Conservation (phyloP, 64 coral and sea anemone species). For the Montipora efflorescens region DNA sequence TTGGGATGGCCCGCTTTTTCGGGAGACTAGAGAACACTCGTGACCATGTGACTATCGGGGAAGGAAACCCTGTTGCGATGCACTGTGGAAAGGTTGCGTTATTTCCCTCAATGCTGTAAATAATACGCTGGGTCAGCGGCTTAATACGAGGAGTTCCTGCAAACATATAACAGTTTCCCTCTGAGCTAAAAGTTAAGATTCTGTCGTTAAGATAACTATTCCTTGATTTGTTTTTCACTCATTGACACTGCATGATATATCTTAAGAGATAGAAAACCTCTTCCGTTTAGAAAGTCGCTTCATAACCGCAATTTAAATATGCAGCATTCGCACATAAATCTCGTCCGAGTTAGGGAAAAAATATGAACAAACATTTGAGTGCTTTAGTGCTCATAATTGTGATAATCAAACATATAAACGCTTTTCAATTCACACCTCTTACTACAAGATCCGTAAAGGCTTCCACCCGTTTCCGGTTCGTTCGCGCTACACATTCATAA, state of each 20-base stretch:
- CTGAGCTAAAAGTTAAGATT: not conserved
- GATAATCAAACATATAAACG: too few relatives aligned
- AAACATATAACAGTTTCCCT: not conserved
- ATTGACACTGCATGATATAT: too few relatives aligned
- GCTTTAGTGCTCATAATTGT: too few relatives aligned
- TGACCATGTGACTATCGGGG: conserved; percentile 57
- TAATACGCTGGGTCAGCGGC: not conserved
- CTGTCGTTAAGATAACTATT: too few relatives aligned
- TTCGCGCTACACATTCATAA: conserved; percentile 66
- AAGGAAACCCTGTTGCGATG: conserved; percentile 53
- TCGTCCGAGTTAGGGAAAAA: too few relatives aligned
- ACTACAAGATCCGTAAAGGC: conserved; percentile 50
- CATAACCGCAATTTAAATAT: too few relatives aligned
- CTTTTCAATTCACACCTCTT: conserved; percentile 20
- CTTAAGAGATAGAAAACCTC: too few relatives aligned
- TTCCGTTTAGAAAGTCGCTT: too few relatives aligned
- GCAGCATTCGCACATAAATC: too few relatives aligned
- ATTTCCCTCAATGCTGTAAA: conserved; percentile 44
- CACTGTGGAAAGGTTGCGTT: conserved; percentile 35
- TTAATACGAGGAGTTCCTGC: conserved; percentile 52
- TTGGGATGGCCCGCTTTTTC: not conserved
- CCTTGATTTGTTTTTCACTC: too few relatives aligned
- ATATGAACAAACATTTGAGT: too few relatives aligned
- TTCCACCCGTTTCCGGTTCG: conserved; percentile 29
- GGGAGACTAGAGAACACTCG: conserved; percentile 49